Base-by-base conservation (phyloP, 2,113 vertebrate genomes). In the Callipepla squamata region DNA sequence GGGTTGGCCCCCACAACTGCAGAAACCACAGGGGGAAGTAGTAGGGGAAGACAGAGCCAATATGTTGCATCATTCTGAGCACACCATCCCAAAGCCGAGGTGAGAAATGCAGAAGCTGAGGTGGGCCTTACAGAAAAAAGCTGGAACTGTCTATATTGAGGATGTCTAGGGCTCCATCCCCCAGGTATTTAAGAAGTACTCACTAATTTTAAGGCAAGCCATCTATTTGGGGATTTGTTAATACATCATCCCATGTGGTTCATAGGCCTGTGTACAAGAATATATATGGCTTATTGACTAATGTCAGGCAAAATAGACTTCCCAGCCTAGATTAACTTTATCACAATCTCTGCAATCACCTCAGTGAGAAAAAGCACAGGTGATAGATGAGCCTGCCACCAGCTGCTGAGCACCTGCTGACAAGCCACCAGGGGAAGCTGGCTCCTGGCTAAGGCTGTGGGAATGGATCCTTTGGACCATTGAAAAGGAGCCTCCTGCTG, bases 321-420 rank as follows among this genome's bases (percentile, higher is more conserved):
- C 77, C 55, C 74, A 81, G 19, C 66, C 76, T 44, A 89, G 91
- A 94, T 89, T 85, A 85, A 92, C 85, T 93, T 92, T 78, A 93
- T 95, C 93, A 89, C 68, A 94, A 69, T 90, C 83, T 92, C 89
- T 87, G 65, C 91, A 89, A 79, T 89, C 91, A 91, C 58, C 62
- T 48, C 78, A 51, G 65, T 53, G 90, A 89, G 65, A 72, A 94
- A 77, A 57, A 94, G 87, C 92, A 55, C 8, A 13, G 65, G 69
- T 89, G 84, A 95, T 7, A 67, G 82, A 96, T 85, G 69, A 96
- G 87, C 75, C 87, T 94, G 67, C 82, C 85, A 61, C 16, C 9
- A 23, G 13, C 25, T 73, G 83, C 45, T 2, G 13, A 94, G 90
- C 38, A 81, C n/a, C 75, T 61, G 32, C 36, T 57, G 77, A 91